Conservation (phyloP, 2,888 invertebrate species). For the Drosophila ezoana region DNA sequence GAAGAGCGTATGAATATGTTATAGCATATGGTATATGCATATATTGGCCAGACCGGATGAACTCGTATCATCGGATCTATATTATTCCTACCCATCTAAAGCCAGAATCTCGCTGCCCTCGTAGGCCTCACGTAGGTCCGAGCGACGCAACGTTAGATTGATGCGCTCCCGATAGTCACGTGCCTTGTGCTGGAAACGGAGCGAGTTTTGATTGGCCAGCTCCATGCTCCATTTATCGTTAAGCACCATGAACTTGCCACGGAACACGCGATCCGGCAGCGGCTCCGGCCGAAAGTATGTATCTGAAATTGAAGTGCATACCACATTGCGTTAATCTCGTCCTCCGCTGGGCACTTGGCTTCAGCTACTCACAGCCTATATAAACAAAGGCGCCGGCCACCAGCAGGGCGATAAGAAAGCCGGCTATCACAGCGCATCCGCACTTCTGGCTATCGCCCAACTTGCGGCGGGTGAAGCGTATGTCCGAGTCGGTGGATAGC, state of each 20-base stretch:
- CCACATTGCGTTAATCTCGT: background rate
- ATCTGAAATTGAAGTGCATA: constrained; percentile 62
- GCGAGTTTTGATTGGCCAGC: constrained; percentile 88
- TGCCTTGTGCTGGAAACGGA: constrained; percentile 90
- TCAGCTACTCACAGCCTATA: constrained; percentile 86
- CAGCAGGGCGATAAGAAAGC: constrained; percentile 92
- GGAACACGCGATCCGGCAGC: constrained; percentile 92
- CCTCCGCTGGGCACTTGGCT: background rate
- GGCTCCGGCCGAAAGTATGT: constrained; percentile 86
- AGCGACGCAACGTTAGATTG: constrained; percentile 90
- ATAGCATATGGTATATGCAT: no score
- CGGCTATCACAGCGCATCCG: constrained; percentile 94
- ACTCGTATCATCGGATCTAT: background rate
- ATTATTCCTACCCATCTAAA: constrained; percentile 90
- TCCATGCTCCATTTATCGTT: constrained; percentile 89
- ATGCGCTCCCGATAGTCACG: constrained; percentile 91
- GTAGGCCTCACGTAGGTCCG: constrained; percentile 91
- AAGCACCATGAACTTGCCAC: constrained; percentile 91
- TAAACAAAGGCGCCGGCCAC: constrained; percentile 89
- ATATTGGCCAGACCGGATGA: no score
- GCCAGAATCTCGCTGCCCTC: constrained; percentile 92
- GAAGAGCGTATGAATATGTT: background rate
- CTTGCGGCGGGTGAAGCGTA: constrained; percentile 94
- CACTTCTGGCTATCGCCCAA: constrained; percentile 93
- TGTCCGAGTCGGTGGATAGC: constrained; percentile 94